Evolutionary conservation across 2,888 invertebrate genomes (phyloP), one percentile per base, ranked within the genome.

Genomic region (Ectobius pallidus): DNA sequence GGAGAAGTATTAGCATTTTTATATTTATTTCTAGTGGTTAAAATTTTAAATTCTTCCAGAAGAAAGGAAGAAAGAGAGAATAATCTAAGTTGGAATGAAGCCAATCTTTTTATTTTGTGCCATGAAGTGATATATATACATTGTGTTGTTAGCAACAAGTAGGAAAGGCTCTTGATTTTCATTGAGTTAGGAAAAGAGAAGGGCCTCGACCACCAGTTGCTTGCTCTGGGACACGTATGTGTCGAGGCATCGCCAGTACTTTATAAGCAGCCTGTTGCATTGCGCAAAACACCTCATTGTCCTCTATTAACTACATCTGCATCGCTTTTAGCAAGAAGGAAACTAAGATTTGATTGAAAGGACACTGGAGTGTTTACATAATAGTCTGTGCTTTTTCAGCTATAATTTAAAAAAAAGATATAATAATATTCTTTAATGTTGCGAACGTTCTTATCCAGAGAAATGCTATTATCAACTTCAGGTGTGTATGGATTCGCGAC

Each of bases 11-110:
- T 34, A 34, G 34, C 34, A 34, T 34, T 34, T 34, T 34, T 34
- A 34, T 34, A 34, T 34, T 52, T 52, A 9, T 52, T 1, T 7
- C 14, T 3, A 6, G 0, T 52, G 25, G 52, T 27, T 52, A 27
- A 52, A 25, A 27, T 52, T 34, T 52, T 52, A 52, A 52, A 52
- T 27, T 27, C 25, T 1, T 4, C n/a, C n/a, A 6, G 14, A 49
- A 25, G 25, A 16, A 52, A 25, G 7, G 25, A 25, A 34, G 25
- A 3, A 52, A 11, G 25, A 20, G 25, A 52, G 14, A 1, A 25
- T 27, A 25, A 25, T 71, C 49, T 65, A 49, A 34, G 58, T 67
- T 71, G 67, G 67, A 67, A 27, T 42, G 20, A 22, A 52, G 71
- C 67, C 67, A 71, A 71, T 25, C 65, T 32, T 71, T 52, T 6